These are phyloP conservation scores for Saturnia japonica DNA, from an alignment of 2,888 invertebrate species.

Conservation along the genomic window DNA sequence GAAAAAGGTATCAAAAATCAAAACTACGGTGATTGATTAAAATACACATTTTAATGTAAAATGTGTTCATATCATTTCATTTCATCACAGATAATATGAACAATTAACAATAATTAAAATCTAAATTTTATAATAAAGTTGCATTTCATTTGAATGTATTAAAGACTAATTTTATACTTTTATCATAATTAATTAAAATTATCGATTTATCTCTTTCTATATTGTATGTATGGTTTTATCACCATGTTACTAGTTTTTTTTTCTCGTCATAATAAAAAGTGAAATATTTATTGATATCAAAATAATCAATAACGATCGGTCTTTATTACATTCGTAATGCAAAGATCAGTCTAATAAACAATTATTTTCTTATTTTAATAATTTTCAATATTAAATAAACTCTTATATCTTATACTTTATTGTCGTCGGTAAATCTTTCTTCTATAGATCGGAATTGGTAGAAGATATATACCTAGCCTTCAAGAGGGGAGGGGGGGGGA, in stretches of 20 bases:
- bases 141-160: slow-evolving; percentile 10
- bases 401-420: not conserved
- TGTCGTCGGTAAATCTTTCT: not conserved
- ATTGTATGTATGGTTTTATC: not conserved
- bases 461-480: too few relatives aligned
- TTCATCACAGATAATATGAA: slow-evolving; percentile 64
- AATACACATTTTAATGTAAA: slow-evolving; percentile 79
- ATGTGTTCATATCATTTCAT: slow-evolving; percentile 48
- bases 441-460: too few relatives aligned
- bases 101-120: slow-evolving; percentile 28
- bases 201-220: not conserved
- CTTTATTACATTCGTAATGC: slow-evolving; percentile 24
- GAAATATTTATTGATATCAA: not conserved
- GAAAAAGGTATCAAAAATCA: slow-evolving; percentile 50
- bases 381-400: not conserved
- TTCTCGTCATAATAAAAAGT: not conserved
- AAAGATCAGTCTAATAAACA: slow-evolving; percentile 19
- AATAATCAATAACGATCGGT: not conserved
- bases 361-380: slow-evolving; percentile 1
- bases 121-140: slow-evolving; percentile 8
- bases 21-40: slow-evolving; percentile 57
- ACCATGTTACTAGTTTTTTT: not conserved
- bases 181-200: not conserved
- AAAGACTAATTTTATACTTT: not conserved
- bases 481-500: too few relatives aligned